Evolutionary conservation across 2,113 vertebrate genomes (phyloP).

Genomic region (Daboia siamensis): DNA sequence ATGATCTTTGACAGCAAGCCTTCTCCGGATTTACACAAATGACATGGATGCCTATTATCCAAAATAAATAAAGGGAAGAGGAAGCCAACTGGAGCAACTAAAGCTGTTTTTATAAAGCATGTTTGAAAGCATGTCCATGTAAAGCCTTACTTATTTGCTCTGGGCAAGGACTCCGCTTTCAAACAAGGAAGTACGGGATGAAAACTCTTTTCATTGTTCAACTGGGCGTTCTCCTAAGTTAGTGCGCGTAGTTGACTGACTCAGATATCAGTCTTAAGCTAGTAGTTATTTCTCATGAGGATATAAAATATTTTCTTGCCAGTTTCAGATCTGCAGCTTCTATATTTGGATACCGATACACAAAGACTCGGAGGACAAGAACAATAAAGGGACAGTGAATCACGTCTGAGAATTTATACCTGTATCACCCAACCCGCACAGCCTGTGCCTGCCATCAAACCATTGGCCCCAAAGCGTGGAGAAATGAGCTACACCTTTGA

Average conservation of each 20-base stretch:
- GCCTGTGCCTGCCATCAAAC: not conserved
- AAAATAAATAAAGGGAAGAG: not conserved
- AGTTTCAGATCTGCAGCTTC: not conserved
- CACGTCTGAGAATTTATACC: not conserved
- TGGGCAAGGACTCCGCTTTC: not conserved
- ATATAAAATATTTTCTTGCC: not conserved
- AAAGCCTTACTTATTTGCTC: not conserved
- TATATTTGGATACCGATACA: not conserved
- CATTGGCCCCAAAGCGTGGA: not conserved
- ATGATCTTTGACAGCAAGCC: not conserved
- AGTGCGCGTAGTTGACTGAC: not conserved
- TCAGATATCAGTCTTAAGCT: not conserved
- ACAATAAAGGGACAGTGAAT: not conserved
- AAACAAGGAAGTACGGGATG: not conserved
- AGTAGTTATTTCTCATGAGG: not conserved
- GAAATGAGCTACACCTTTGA: not conserved
- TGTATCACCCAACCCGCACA: not conserved
- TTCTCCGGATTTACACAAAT: not conserved
- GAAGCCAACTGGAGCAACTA: not conserved
- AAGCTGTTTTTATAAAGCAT: not conserved
- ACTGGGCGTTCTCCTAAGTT: not conserved
- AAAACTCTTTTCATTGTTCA: not conserved
- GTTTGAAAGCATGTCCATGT: not conserved
- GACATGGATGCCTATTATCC: not conserved
- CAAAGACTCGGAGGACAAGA: not conserved